Evolutionary conservation across 2,888 invertebrate species (phyloP).

Genomic region (Bembecia ichneumoniformis): DNA sequence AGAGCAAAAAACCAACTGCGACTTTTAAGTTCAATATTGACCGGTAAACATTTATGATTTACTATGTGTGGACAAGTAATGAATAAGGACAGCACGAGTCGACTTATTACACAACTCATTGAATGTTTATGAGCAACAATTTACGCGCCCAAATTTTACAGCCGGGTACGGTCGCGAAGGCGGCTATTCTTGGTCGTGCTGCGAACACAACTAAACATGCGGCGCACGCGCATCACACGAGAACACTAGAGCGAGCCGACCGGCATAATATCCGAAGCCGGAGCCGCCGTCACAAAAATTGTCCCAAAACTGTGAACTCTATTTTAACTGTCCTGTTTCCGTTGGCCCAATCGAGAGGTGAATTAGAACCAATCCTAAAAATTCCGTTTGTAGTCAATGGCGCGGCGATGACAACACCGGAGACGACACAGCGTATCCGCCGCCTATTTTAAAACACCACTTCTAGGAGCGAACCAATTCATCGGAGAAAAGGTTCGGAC

Average conservation of each 20-base stretch:
- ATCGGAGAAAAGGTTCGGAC: conserved; percentile 37
- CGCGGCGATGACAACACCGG: conserved; percentile 57
- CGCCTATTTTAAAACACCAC: conserved; percentile 51
- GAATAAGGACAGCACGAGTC: conserved; percentile 24
- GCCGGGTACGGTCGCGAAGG: conserved; percentile 38
- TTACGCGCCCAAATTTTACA: conserved; percentile 28
- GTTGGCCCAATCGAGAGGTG: conserved; percentile 51
- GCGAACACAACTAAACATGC: conserved; percentile 59
- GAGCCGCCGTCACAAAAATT: conserved; percentile 43
- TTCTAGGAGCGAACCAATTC: conserved; percentile 41
- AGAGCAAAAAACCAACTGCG: conserved; percentile 19
- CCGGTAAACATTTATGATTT: conserved; percentile 29
- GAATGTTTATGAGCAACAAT: conserved; percentile 34
- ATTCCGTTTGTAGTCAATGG: conserved; percentile 38
- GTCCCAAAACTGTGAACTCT: conserved; percentile 40
- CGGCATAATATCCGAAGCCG: conserved; percentile 33
- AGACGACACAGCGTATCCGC: conserved; percentile 49
- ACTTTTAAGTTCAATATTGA: conserved; percentile 32
- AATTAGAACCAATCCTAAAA: conserved; percentile 43
- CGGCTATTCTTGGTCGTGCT: conserved; percentile 65
- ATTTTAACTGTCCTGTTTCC: conserved; percentile 54
- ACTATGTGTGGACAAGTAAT: conserved; percentile 29
- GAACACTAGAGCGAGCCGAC: conserved; percentile 43
- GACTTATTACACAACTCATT: conserved; percentile 35
- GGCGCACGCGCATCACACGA: conserved; percentile 53